These are phyloP conservation scores for Phylloscopus trochilus DNA, from an alignment of 2,113 vertebrate genomes.

Conservation along the genomic window DNA sequence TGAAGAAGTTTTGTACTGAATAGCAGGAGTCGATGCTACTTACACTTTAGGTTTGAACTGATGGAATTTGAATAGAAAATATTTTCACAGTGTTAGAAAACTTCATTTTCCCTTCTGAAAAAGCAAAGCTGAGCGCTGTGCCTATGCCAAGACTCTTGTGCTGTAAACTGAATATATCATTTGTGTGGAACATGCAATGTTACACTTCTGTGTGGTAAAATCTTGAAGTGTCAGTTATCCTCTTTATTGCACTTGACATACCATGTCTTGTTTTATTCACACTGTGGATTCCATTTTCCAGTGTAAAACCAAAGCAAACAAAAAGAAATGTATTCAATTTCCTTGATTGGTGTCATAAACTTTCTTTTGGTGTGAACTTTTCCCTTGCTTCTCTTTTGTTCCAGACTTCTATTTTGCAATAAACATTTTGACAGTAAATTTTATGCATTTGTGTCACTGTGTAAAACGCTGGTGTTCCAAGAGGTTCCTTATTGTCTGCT, in stretches of 20 bases:
- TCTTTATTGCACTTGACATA: conserved; percentile 62
- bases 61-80: conserved; percentile 65
- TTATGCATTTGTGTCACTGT: conserved; percentile 74
- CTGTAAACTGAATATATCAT: conserved; percentile 66
- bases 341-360: conserved; percentile 70
- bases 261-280: conserved; percentile 57
- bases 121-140: conserved; percentile 56
- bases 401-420: conserved; percentile 83
- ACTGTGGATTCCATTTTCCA: conserved; percentile 71
- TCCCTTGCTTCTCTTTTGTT: conserved; percentile 77
- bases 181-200: conserved; percentile 71
- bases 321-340: conserved; percentile 68
- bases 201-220: conserved; percentile 70
- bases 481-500: neutral
- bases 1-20: conserved; percentile 70
- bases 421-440: conserved; percentile 84
- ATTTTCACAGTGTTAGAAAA: conserved; percentile 65
- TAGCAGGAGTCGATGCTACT: conserved; percentile 65
- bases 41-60: conserved; percentile 64
- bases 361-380: conserved; percentile 77
- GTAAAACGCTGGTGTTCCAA: conserved; percentile 45
- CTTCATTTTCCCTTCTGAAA: conserved; percentile 43
- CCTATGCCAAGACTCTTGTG: conserved; percentile 65
- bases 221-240: conserved; percentile 52
- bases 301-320: conserved; percentile 58